Percentiles rank a stretch among this genome's conserved stretches.
Conservation (phyloP, 1,140 invertebrate species). For the Palaemon carinicauda region DNA sequence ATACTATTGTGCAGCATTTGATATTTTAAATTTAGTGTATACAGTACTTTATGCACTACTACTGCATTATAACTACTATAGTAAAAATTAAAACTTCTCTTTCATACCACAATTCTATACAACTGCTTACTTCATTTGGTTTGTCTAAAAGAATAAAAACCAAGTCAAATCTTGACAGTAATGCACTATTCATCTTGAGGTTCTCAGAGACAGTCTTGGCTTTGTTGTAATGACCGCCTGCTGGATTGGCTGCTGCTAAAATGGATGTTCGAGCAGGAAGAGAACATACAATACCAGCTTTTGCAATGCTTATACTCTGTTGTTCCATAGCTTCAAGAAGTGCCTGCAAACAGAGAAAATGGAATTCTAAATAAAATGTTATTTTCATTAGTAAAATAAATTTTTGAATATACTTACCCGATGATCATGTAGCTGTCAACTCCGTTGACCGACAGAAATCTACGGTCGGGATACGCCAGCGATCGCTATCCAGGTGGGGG, state of each 20-base stretch:
- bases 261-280: constrained; percentile 71
- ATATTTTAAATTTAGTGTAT: too few species aligned
- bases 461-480: too few species aligned
- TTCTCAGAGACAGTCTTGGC: constrained; percentile 90
- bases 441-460: too few species aligned
- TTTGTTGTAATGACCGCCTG: constrained; percentile 86
- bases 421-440: too few species aligned
- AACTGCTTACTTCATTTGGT: constrained; percentile 75
- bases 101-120: constrained; percentile 34
- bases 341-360: constrained; percentile 65
- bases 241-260: constrained; percentile 91
- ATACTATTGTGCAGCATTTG: too few species aligned
- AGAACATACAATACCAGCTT: constrained; percentile 67
- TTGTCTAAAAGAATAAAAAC: constrained; percentile 90
- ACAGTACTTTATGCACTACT: too few species aligned
- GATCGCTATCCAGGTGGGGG: too few species aligned
- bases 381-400: background rate
- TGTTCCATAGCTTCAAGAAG: constrained; percentile 96
- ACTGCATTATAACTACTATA: background rate
- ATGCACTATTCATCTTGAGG: constrained; percentile 82
- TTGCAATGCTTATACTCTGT: constrained; percentile 88
- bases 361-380: background rate
- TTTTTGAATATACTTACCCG: too few species aligned
- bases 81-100: constrained; percentile 17
- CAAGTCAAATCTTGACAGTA: constrained; percentile 92